phyloP scores from a whole-genome alignment of 2,797 vertebrate species.

The Erethizon dorsatum region DNA sequence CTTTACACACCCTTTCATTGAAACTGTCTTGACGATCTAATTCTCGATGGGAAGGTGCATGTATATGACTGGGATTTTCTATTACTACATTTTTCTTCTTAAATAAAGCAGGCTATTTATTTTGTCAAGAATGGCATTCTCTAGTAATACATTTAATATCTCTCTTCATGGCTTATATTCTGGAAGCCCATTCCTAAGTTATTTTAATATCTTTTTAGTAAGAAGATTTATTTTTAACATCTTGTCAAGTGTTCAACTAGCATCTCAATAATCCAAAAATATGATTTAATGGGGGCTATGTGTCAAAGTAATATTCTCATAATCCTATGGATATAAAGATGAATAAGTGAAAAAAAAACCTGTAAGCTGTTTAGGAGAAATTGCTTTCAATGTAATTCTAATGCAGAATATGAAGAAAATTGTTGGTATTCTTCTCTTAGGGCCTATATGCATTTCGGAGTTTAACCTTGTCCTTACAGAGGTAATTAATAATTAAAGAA shows the following conservation, averaged over 20 bases:
- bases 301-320: background rate
- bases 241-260: background rate
- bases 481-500: background rate
- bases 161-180: background rate
- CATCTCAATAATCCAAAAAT: background rate
- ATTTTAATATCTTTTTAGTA: background rate
- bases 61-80: background rate
- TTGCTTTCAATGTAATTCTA: slow-evolving; percentile 22
- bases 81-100: background rate
- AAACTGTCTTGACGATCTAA: background rate
- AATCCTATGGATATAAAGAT: background rate
- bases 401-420: background rate
- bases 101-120: background rate
- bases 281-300: background rate
- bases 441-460: background rate
- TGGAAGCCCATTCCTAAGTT: slow-evolving; percentile 14
- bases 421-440: background rate
- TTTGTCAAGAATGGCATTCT: background rate
- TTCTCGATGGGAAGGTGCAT: background rate
- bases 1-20: background rate
- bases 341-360: background rate
- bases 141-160: background rate
- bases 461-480: background rate
- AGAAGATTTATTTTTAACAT: background rate
- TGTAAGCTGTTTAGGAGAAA: background rate